Percentiles rank a stretch among this genome's conserved stretches.
phyloP scores from a whole-genome alignment of 2,797 vertebrate genomes.

The Tapirus indicus region DNA sequence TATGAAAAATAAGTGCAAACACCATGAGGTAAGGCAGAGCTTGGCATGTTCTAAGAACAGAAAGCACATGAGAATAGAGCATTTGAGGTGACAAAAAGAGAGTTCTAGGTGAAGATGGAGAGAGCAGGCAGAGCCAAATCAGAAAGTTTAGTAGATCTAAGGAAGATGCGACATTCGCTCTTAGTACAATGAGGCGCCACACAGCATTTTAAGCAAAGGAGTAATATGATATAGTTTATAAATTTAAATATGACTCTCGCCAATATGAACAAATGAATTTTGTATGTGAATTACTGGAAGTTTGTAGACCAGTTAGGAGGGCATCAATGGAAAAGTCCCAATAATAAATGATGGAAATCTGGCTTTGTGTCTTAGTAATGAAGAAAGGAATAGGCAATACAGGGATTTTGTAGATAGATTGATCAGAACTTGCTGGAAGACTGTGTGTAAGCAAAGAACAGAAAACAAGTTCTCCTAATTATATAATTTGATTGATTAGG shows the following conservation, averaged over 20 bases:
- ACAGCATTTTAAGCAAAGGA: neutral
- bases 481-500: neutral
- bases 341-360: neutral
- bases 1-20: neutral
- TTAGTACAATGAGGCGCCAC: neutral
- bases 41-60: neutral
- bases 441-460: neutral
- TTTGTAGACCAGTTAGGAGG: too few relatives aligned
- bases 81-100: neutral
- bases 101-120: neutral
- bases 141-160: neutral
- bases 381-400: neutral
- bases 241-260: neutral
- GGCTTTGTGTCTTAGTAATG: neutral
- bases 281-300: neutral
- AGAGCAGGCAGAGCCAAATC: neutral
- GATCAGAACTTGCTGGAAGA: neutral
- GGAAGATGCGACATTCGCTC: too few relatives aligned
- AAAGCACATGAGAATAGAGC: neutral
- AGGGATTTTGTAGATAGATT: neutral
- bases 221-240: neutral
- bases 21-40: neutral
- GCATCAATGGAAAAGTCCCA: neutral
- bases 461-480: neutral
- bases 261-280: neutral